Conservation (phyloP, 2,888 invertebrate genomes). For the Cerastis rubricosa region DNA sequence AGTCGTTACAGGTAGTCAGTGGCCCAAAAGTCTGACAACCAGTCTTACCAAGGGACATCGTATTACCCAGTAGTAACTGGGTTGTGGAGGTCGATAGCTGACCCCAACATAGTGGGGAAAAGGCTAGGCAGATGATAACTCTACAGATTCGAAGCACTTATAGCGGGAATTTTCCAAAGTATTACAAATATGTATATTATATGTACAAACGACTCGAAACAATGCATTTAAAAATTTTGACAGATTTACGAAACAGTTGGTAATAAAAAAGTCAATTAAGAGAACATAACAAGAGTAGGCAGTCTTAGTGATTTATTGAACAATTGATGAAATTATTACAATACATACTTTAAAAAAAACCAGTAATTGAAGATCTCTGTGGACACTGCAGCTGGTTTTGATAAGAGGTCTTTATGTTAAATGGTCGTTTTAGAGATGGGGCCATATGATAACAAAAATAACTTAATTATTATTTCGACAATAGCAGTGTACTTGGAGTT, state of each 20-base stretch:
- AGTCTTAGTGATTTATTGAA: constrained; percentile 69
- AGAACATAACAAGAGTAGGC: constrained; percentile 56
- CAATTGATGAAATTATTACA: constrained; percentile 71
- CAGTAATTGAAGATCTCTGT: constrained; percentile 68
- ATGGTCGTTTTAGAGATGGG: constrained; percentile 76
- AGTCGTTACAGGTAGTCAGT: no score
- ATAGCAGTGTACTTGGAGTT: constrained; percentile 73
- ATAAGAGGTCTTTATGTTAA: constrained; percentile 62
- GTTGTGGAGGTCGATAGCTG: no score
- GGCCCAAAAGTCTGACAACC: no score
- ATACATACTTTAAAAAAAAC: constrained; percentile 62
- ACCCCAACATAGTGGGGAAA: no score
- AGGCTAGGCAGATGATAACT: no score
- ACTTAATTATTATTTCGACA: constrained; percentile 86
- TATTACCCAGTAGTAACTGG: no score
- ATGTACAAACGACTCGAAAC: constrained; percentile 28
- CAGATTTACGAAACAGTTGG: constrained; percentile 49
- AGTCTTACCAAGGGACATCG: no score
- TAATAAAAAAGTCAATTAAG: constrained; percentile 57
- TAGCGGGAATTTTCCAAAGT: background rate
- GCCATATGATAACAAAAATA: constrained; percentile 82
- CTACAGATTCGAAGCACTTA: no score
- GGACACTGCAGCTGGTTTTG: constrained; percentile 30
- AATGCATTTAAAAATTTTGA: constrained; percentile 32
- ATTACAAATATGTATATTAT: background rate